phyloP scores from a whole-genome alignment of 2,888 invertebrate species.

The Caenorhabditis plicata region DNA sequence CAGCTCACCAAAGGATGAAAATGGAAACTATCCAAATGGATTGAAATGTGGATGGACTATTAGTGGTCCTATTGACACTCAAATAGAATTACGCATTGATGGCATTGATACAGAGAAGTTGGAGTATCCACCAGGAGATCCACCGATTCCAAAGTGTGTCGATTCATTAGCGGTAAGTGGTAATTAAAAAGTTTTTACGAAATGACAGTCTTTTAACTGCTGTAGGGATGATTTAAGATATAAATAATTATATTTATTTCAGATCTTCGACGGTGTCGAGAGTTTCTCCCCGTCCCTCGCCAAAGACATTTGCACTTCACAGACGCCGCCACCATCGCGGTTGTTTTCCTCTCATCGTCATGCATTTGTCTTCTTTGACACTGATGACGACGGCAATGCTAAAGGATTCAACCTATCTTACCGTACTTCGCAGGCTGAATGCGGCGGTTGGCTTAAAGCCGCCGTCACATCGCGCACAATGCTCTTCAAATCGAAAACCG shows the following conservation, averaged over 20 bases:
- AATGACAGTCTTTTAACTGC: too few relatives aligned
- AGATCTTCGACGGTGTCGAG: conserved; percentile 61
- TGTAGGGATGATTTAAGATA: background rate
- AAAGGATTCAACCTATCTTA: conserved; percentile 54
- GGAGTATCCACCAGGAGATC: conserved; percentile 20
- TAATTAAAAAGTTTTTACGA: background rate
- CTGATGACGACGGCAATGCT: conserved; percentile 46
- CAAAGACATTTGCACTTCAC: conserved; percentile 35
- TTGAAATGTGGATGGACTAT: conserved; percentile 59
- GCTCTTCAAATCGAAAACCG: conserved; percentile 9
- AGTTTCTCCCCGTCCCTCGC: conserved; percentile 49
- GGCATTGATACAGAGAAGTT: conserved; percentile 34
- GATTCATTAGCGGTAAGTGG: conserved; percentile 25
- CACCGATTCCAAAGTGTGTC: conserved; percentile 24
- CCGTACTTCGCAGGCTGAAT: conserved; percentile 28
- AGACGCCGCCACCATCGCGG: conserved; percentile 1
- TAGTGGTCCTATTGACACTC: conserved; percentile 21
- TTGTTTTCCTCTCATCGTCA: conserved; percentile 35
- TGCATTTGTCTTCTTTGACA: conserved; percentile 54
- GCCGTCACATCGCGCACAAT: conserved; percentile 17
- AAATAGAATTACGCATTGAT: conserved; percentile 28
- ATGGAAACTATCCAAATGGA: conserved; percentile 46
- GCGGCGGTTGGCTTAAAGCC: conserved; percentile 48
- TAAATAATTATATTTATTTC: conserved; percentile 33
- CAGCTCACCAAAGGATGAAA: conserved; percentile 37